Evolutionary conservation across 2,888 invertebrate species (phyloP).

Genomic region (Athalia circularis): DNA sequence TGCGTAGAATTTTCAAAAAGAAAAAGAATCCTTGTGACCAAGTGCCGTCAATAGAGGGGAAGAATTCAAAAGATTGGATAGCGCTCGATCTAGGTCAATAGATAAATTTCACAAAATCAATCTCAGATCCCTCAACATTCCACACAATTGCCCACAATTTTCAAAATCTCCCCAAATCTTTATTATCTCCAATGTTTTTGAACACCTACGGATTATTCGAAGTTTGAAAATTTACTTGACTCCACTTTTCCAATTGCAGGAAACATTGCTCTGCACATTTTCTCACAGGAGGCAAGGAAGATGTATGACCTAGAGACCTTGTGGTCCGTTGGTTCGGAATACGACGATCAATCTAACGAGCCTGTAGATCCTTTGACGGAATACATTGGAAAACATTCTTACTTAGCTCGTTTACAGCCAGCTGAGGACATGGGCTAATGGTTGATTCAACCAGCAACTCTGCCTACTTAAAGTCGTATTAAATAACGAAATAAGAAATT

Average conservation of each 20-base stretch:
- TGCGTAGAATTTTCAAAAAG: conserved; percentile 85
- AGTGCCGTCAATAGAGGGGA: conserved; percentile 87
- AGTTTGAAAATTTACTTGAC: background rate
- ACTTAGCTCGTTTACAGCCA: conserved; percentile 80
- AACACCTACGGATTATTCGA: too few species aligned
- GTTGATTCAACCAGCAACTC: too few species aligned
- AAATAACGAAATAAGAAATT: too few species aligned
- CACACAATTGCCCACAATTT: too few species aligned
- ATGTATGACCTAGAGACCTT: conserved; percentile 92
- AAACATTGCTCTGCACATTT: conserved; percentile 94
- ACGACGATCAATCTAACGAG: conserved; percentile 83
- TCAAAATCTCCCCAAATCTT: conserved; percentile 48
- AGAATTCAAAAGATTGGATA: conserved; percentile 87
- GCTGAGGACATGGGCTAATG: conserved; percentile 65
- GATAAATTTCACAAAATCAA: conserved; percentile 18
- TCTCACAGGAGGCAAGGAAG: conserved; percentile 82
- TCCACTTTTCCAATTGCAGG: conserved; percentile 76
- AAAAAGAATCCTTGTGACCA: conserved; percentile 80
- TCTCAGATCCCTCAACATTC: conserved; percentile 12
- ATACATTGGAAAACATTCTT: conserved; percentile 80
- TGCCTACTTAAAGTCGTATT: too few species aligned
- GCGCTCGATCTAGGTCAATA: conserved; percentile 90
- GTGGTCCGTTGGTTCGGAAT: conserved; percentile 91
- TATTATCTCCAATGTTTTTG: conserved; percentile 61
- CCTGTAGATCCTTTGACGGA: conserved; percentile 78